Evolutionary conservation across 2,888 invertebrate species (phyloP).

Genomic region (Phaonia tiefii): DNA sequence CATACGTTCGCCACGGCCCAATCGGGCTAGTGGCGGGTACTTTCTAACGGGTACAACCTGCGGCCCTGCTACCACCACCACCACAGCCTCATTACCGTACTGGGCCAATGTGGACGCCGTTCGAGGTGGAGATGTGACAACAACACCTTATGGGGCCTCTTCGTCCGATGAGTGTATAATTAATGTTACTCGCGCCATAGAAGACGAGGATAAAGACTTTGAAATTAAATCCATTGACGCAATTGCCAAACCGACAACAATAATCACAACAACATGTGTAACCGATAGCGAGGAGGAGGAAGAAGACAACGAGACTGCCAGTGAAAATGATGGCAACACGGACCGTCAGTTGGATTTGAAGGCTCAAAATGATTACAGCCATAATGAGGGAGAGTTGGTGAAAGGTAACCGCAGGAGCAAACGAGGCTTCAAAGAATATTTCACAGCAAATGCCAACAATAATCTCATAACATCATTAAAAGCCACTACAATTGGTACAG

Average conservation of each 20-base stretch:
- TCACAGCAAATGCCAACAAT: slow-evolving; percentile 42
- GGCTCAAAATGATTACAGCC: background rate
- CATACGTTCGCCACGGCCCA: slow-evolving; percentile 80
- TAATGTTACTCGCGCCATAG: slow-evolving; percentile 74
- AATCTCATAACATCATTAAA: slow-evolving; percentile 45
- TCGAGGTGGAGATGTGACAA: slow-evolving; percentile 51
- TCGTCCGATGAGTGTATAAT: slow-evolving; percentile 76
- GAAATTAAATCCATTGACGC: slow-evolving; percentile 52
- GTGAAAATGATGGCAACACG: slow-evolving; percentile 3
- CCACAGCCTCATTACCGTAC: slow-evolving; percentile 67
- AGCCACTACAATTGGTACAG: background rate
- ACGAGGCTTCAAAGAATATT: slow-evolving; percentile 48
- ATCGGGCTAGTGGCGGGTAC: slow-evolving; percentile 80
- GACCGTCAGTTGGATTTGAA: background rate
- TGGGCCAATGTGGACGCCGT: slow-evolving; percentile 72
- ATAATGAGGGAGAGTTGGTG: background rate
- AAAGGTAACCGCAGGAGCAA: slow-evolving; percentile 20
- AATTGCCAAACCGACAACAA: slow-evolving; percentile 49
- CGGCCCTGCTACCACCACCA: slow-evolving; percentile 63
- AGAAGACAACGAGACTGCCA: slow-evolving; percentile 27
- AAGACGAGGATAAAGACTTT: slow-evolving; percentile 57
- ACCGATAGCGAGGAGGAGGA: slow-evolving; percentile 55
- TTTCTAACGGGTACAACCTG: slow-evolving; percentile 73
- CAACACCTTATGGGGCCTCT: slow-evolving; percentile 29
- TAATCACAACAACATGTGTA: slow-evolving; percentile 61